Percentiles rank a stretch among this genome's conserved stretches.
phyloP scores from a whole-genome alignment of 1,140 invertebrate species.

The Ericerus pela region DNA sequence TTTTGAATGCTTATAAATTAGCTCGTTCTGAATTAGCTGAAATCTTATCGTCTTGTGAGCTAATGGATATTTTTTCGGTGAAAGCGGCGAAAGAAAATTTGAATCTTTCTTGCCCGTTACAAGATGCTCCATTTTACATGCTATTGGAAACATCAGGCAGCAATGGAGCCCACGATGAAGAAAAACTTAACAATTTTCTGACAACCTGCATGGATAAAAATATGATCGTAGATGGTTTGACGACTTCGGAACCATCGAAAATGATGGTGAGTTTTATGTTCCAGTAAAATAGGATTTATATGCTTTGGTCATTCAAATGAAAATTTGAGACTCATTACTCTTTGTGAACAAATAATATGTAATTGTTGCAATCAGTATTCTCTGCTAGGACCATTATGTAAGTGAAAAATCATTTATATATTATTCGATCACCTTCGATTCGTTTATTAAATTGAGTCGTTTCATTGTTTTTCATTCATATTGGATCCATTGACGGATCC shows the following conservation, averaged over 20 bases:
- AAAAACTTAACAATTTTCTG: conserved; percentile 69
- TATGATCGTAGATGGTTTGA: conserved; percentile 64
- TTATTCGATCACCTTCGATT: too few species aligned
- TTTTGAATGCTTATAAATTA: conserved; percentile 54
- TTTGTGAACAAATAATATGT: too few species aligned
- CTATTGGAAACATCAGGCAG: conserved; percentile 83
- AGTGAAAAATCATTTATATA: too few species aligned
- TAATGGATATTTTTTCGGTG: conserved; percentile 63
- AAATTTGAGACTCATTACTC: too few species aligned
- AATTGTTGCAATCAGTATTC: too few species aligned
- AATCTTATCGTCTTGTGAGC: conserved; percentile 85
- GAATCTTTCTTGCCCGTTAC: conserved; percentile 20
- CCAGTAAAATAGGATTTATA: neutral
- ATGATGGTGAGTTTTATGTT: conserved; percentile 41
- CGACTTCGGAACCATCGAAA: conserved; percentile 61
- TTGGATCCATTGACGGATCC: too few species aligned
- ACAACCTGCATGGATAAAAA: conserved; percentile 51
- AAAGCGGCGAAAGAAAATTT: conserved; percentile 27
- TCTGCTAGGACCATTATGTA: too few species aligned
- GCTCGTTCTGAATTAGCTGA: conserved; percentile 64
- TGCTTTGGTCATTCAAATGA: too few species aligned
- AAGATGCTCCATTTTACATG: conserved; percentile 71
- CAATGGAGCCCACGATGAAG: conserved; percentile 54
- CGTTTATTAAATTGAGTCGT: too few species aligned
- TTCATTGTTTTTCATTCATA: too few species aligned